Evolutionary conservation across 2,113 vertebrate genomes (phyloP), one percentile per base, ranked within the genome.

Genomic region (Proteles cristata): DNA sequence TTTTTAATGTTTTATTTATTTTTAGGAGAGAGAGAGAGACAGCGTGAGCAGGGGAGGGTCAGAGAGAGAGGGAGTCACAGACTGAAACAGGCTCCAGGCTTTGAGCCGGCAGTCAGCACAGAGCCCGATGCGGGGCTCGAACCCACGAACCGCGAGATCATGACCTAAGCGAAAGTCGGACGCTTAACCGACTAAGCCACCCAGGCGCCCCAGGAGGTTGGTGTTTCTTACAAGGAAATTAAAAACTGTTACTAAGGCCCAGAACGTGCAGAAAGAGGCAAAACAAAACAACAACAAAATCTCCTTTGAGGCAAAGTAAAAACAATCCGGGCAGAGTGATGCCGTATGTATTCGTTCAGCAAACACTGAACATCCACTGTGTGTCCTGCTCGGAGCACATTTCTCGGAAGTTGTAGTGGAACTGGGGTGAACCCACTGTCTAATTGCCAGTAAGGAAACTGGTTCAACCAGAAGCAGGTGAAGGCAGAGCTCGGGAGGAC

Each of bases 181-280:
- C n/a, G n/a, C n/a, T n/a, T n/a, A n/a, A n/a, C n/a, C n/a, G n/a
- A n/a, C n/a, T n/a, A n/a, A n/a, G n/a, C n/a, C n/a, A n/a, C n/a
- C n/a, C n/a, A n/a, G n/a, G n/a, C n/a, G n/a, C n/a, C n/a, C 50
- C 48, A 66, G 93, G 50, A 86, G 68, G 69, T 26, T 61, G 65
- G 31, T 93, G 86, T 39, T 88, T 96, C 85, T 80, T 17, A 3
- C 53, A 53, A 93, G 87, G 86, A 94, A 91, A 89, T 96, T 85
- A 92, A 84, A 97, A 97, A 66, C 88, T 28, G 23, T 89, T 90
- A 74, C 23, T 39, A 35, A 74, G 66, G n/a, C 43, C 71, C 39
- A 93, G 79, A 87, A 43, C 23, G 61, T 71, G 39, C 55, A 65
- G 45, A 82, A 88, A 26, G 9, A 21, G 39, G 39, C 39, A 39